Base-by-base conservation (phyloP, 1,140 invertebrate species). In the Pollicipes pollicipes region DNA sequence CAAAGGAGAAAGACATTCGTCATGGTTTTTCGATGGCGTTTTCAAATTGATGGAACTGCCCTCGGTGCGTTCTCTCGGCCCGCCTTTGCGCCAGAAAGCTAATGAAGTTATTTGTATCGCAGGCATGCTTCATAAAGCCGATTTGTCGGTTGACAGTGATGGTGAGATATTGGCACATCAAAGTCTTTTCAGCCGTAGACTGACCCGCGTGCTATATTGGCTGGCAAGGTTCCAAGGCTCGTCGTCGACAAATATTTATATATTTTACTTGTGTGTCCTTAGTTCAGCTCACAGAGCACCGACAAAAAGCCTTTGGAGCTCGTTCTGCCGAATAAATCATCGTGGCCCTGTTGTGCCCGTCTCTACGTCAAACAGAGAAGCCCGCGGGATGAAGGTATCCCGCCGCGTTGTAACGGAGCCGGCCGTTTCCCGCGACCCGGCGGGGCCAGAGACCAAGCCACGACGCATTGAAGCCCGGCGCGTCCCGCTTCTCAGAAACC, bases 71-170 rank as follows among this genome's bases (percentile, higher is more conserved):
- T 58, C 13, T 21, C 6, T 58, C 21, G 45, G 45, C 45, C 45
- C 6, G 45, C 21, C 45, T 58, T 58, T 58, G 21, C 13, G 24
- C 10, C 45, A 21, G 45, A 58, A 21, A 21, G 45, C 45, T 58
- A 58, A 58, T 58, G 45, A 58, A 58, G 45, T 58, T 58, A 58
- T 58, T 58, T 58, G 45, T 58, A 58, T 58, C 45, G 45, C 45
- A 58, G 6, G 45, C 45, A 58, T 58, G 45, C 45, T 58, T 58
- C 45, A 58, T 58, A 58, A 58, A 58, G 45, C 45, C 45, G 45
- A 58, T 58, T 58, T 58, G 45, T 24, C 24, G 45, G 45, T 58
- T 58, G 45, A 58, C 45, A 58, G 45, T 58, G 45, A 58, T 58
- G 45, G 45, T 58, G 45, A 58, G 45, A 58, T 58, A 58, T 58